These are phyloP conservation scores for Papilio machaon DNA, from an alignment of 1,140 invertebrate species.

Conservation along the genomic window DNA sequence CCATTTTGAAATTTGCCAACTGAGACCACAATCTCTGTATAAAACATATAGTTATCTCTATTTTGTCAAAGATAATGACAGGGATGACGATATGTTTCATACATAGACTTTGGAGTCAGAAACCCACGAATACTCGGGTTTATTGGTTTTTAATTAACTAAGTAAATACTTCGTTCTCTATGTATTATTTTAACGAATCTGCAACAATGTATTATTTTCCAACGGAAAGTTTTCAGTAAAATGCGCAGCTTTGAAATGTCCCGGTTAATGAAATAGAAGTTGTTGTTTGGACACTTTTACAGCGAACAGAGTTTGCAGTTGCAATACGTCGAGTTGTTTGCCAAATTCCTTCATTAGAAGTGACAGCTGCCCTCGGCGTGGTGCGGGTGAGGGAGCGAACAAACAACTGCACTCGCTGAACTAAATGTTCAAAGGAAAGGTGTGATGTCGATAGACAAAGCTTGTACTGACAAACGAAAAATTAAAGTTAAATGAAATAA, in stretches of 20 bases:
- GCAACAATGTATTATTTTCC: conserved; percentile 12
- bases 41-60: no score
- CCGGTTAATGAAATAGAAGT: conserved; percentile 16
- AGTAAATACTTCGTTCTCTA: not conserved
- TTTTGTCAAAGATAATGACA: no score
- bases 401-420: conserved; percentile 3
- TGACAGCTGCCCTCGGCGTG: conserved; percentile 9
- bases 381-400: not conserved
- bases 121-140: no score
- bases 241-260: conserved; percentile 2
- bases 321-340: conserved; percentile 29
- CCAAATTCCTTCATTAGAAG: conserved; percentile 30
- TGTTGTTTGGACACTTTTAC: conserved; percentile 16
- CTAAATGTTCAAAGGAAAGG: conserved; percentile 20
- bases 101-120: no score
- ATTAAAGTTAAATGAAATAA: not conserved
- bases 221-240: not conserved
- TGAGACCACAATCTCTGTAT: no score
- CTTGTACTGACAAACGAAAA: not conserved
- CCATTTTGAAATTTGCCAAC: no score
- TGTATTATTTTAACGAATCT: not conserved
- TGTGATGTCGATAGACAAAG: not conserved
- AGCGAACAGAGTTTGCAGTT: conserved; percentile 5
- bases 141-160: not conserved
- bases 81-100: not conserved